Evolutionary conservation across 92 coral and sea anemone genomes (phyloP).

Genomic region (Porites lobata): DNA sequence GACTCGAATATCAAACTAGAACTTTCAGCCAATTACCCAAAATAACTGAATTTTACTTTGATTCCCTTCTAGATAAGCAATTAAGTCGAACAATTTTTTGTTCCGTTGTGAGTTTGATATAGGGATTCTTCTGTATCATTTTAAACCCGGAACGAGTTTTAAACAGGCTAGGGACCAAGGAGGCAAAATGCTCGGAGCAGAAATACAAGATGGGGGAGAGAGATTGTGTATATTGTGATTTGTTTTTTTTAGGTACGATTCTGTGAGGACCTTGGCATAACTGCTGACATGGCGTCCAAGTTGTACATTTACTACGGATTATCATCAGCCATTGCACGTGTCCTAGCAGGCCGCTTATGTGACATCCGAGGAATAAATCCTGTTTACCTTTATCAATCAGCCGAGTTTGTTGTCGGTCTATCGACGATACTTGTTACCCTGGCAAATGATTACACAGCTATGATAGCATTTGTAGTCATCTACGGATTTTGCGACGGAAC

Average conservation of each 20-base stretch:
- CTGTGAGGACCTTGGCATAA: slow-evolving; percentile 38
- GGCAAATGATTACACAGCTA: slow-evolving; percentile 15
- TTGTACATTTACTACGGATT: slow-evolving; percentile 53
- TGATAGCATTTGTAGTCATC: slow-evolving; percentile 47
- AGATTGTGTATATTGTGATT: background rate
- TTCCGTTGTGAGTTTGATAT: too few species aligned
- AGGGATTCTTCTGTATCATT: too few species aligned
- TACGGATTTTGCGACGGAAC: slow-evolving; percentile 63
- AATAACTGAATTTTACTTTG: too few species aligned
- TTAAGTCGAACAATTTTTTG: too few species aligned
- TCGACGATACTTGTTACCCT: slow-evolving; percentile 40
- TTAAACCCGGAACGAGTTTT: too few species aligned
- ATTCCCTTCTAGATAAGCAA: too few species aligned
- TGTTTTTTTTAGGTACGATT: slow-evolving; percentile 28
- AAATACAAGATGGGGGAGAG: too few species aligned
- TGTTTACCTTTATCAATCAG: slow-evolving; percentile 51
- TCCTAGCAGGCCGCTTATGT: slow-evolving; percentile 49
- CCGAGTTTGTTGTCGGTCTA: slow-evolving; percentile 41
- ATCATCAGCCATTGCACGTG: slow-evolving; percentile 51
- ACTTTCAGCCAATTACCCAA: too few species aligned
- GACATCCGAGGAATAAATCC: slow-evolving; percentile 46
- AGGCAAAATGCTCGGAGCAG: too few species aligned
- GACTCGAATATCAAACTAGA: too few species aligned
- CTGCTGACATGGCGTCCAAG: slow-evolving; percentile 56
- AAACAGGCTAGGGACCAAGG: too few species aligned